A percentile compares a stretch with the other conserved stretches of the same genome.
phyloP scores from a whole-genome alignment of 2,888 invertebrate genomes.

The Parnassius smintheus region DNA sequence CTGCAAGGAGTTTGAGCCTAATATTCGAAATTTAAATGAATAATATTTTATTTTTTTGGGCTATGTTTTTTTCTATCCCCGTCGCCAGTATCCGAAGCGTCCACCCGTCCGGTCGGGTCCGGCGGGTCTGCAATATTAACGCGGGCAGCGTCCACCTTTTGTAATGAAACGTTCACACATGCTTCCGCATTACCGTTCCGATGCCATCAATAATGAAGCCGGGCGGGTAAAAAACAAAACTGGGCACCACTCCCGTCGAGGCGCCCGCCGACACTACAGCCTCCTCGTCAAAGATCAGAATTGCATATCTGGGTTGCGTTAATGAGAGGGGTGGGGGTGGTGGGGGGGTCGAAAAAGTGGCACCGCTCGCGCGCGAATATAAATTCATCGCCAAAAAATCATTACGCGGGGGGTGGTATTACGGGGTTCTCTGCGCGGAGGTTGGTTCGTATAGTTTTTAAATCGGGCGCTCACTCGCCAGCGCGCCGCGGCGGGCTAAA shows the following conservation, averaged over 20 bases:
- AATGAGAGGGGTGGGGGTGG: conserved; percentile 78
- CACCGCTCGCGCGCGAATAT: conserved; percentile 85
- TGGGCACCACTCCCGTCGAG: conserved; percentile 78
- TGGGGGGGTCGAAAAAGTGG: conserved; percentile 80
- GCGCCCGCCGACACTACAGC: conserved; percentile 81
- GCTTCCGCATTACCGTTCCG: conserved; percentile 81
- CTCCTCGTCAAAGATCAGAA: conserved; percentile 84
- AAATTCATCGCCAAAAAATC: conserved; percentile 93
- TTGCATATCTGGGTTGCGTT: conserved; percentile 85
- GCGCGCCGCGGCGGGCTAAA: conserved; percentile 71
- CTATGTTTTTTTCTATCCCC: conserved; percentile 48
- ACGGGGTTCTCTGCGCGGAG: conserved; percentile 78
- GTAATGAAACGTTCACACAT: conserved; percentile 82
- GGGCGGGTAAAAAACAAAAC: conserved; percentile 81
- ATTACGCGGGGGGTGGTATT: conserved; percentile 90
- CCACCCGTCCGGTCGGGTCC: conserved; percentile 78
- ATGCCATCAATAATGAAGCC: conserved; percentile 82
- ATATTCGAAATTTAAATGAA: conserved; percentile 41
- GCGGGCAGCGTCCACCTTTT: conserved; percentile 79
- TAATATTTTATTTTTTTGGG: conserved; percentile 47
- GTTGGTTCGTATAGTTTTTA: conserved; percentile 79
- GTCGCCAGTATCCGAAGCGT: conserved; percentile 52
- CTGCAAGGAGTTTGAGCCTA: conserved; percentile 14
- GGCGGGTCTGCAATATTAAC: conserved; percentile 80
- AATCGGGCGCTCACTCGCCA: conserved; percentile 77